Percentiles rank a stretch among this genome's conserved stretches.
Evolutionary conservation across 1,140 invertebrate species (phyloP).

Genomic region (Vollenhovia emeryi): DNA sequence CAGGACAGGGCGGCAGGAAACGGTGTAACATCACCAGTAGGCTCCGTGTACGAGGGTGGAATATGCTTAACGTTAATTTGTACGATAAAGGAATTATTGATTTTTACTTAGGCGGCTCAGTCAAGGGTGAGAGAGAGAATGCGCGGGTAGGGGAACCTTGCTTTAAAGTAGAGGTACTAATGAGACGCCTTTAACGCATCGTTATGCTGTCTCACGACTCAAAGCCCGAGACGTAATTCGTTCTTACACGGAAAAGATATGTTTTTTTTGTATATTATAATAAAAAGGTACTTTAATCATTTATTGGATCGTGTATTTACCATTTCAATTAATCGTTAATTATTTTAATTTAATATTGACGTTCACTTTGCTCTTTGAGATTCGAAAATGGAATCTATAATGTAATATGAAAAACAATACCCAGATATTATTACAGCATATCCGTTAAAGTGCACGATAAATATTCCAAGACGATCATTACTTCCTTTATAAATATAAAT

Average conservation of each 20-base stretch:
- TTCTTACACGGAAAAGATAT: background rate
- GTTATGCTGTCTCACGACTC: constrained; percentile 47
- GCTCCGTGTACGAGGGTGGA: constrained; percentile 78
- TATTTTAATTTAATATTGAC: background rate
- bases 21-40: constrained; percentile 68
- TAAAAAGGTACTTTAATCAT: background rate
- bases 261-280: background rate
- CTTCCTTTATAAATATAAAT: background rate
- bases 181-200: constrained; percentile 73
- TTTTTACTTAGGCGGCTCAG: constrained; percentile 82
- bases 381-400: background rate
- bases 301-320: background rate
- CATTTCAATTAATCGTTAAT: background rate
- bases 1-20: constrained; percentile 70
- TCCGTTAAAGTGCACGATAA: background rate
- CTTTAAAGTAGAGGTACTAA: constrained; percentile 76
- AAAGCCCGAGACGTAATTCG: background rate
- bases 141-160: constrained; percentile 61
- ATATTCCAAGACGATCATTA: background rate
- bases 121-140: constrained; percentile 75
- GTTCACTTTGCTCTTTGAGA: background rate
- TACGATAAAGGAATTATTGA: constrained; percentile 85
- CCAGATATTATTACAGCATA: background rate
- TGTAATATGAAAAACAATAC: background rate
- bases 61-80: constrained; percentile 84